phyloP scores from a whole-genome alignment of 2,113 vertebrate species.

The Polypterus bichir region DNA sequence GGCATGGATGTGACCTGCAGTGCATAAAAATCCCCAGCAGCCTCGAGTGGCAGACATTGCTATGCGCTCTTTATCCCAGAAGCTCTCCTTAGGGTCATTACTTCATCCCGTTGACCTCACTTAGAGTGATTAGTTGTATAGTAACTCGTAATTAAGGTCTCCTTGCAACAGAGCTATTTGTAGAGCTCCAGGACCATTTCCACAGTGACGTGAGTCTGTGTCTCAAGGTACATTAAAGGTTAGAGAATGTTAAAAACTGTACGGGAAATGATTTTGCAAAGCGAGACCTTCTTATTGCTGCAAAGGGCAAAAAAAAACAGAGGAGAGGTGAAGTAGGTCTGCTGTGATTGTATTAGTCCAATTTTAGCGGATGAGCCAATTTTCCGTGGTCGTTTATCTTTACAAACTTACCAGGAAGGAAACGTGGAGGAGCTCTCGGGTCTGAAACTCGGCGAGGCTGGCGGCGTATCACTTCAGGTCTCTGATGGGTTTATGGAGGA shows the following conservation, averaged over 20 bases:
- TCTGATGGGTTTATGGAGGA: too few species aligned
- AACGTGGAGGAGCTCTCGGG: too few species aligned
- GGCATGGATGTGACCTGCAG: neutral
- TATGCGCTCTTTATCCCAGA: conserved; percentile 2
- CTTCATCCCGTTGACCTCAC: conserved; percentile 7
- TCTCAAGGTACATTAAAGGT: neutral
- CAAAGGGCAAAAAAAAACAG: neutral
- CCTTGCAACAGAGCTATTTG: conserved; percentile 3
- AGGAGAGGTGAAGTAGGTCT: too few species aligned
- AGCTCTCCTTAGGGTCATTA: conserved; percentile 9
- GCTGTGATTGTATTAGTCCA: too few species aligned
- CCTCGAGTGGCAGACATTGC: conserved; percentile 5
- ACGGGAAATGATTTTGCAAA: neutral
- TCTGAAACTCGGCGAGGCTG: too few species aligned
- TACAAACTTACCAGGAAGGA: too few species aligned
- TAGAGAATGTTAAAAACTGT: neutral
- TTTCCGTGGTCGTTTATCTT: too few species aligned
- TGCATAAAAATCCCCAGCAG: conserved; percentile 1
- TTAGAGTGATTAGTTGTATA: conserved; percentile 9
- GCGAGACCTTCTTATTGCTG: conserved; percentile 1
- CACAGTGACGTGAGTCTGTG: neutral
- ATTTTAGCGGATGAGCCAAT: too few species aligned
- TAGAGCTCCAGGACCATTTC: conserved; percentile 6
- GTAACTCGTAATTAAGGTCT: conserved; percentile 13
- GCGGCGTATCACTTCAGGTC: too few species aligned